Percentiles rank a stretch among this genome's conserved stretches.
Conservation (phyloP, 1,140 invertebrate species). For the Caligus rogercresseyi region DNA sequence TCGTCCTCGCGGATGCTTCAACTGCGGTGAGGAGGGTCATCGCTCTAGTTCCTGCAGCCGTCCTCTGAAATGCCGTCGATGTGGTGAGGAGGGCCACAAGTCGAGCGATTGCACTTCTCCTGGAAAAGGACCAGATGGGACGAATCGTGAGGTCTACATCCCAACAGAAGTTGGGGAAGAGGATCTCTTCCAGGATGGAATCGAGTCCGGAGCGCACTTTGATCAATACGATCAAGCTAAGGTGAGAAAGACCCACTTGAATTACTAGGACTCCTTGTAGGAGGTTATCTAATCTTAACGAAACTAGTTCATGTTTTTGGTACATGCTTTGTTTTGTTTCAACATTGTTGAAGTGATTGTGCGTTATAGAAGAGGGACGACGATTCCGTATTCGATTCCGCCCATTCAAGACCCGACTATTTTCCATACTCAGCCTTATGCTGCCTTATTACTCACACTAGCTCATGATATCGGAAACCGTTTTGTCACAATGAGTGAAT, state of each 20-base stretch:
- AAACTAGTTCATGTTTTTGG: too few species aligned
- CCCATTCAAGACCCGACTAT: background rate
- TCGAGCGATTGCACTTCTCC: constrained; percentile 27
- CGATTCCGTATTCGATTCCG: too few species aligned
- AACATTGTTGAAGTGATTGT: too few species aligned
- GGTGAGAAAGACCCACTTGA: constrained; percentile 46
- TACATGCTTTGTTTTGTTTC: too few species aligned
- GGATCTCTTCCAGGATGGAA: constrained; percentile 48
- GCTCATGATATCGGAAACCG: too few species aligned
- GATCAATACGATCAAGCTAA: constrained; percentile 63
- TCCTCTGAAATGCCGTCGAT: constrained; percentile 27
- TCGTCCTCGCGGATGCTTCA: constrained; percentile 26
- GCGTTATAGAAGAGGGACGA: too few species aligned
- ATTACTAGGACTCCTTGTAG: too few species aligned
- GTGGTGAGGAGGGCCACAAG: constrained; percentile 29
- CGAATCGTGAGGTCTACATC: constrained; percentile 49
- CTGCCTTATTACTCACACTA: too few species aligned
- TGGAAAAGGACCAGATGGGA: constrained; percentile 27
- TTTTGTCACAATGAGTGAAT: too few species aligned
- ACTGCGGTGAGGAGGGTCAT: constrained; percentile 25
- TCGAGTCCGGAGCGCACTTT: constrained; percentile 69
- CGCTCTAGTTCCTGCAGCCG: constrained; percentile 23
- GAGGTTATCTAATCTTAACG: too few species aligned
- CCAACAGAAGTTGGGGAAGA: constrained; percentile 57
- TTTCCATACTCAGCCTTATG: background rate